phyloP scores from a whole-genome alignment of 2,888 invertebrate species.

The Chamaedrilus cognettii region DNA sequence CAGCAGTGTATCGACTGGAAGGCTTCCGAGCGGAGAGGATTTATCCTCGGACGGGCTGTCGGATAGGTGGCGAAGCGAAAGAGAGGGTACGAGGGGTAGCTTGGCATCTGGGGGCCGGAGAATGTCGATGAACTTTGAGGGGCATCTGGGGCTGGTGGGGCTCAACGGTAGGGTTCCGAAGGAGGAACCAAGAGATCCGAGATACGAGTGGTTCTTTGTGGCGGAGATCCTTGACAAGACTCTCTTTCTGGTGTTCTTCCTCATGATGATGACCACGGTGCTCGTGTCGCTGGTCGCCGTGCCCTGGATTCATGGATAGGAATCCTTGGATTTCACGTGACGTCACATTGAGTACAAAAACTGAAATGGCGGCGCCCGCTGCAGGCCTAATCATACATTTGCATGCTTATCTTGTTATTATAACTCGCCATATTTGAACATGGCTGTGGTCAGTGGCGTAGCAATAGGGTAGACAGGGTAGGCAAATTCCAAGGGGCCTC shows the following conservation, averaged over 20 bases:
- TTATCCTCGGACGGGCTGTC: neutral
- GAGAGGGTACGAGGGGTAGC: neutral
- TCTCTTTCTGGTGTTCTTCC: slow-evolving; percentile 32
- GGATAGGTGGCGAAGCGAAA: neutral
- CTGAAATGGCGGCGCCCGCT: no score
- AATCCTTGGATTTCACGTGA: no score
- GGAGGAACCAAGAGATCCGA: slow-evolving; percentile 19
- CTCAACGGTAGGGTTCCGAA: neutral
- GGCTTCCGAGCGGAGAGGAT: neutral
- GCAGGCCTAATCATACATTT: no score
- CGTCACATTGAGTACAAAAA: no score
- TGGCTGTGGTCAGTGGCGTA: no score
- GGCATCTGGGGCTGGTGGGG: no score
- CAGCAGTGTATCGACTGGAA: no score
- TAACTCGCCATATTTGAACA: no score
- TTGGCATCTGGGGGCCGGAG: neutral
- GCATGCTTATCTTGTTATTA: no score
- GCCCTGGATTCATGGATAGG: slow-evolving; percentile 25
- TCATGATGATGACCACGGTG: slow-evolving; percentile 29
- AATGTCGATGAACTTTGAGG: neutral
- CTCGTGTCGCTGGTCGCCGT: slow-evolving; percentile 30
- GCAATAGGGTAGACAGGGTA: no score
- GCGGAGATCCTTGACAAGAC: slow-evolving; percentile 36
- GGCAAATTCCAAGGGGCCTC: no score
- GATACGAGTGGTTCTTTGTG: slow-evolving; percentile 38